A percentile compares a stretch with the other conserved stretches of the same genome.
These are phyloP conservation scores for Oedothorax gibbosus DNA, from an alignment of 1,140 invertebrate genomes.

Conservation along the genomic window DNA sequence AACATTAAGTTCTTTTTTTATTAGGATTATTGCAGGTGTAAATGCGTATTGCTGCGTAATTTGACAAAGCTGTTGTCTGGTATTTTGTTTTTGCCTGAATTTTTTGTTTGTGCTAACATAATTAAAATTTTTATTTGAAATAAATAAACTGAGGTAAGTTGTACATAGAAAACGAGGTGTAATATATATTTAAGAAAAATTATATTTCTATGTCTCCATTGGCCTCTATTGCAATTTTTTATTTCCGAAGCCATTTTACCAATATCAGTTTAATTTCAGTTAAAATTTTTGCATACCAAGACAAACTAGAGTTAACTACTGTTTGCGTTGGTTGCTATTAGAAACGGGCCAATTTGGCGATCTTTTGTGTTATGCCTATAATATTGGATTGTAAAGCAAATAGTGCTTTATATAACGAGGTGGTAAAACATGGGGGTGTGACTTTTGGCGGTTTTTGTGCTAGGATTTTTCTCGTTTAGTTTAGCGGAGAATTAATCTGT, in stretches of 20 bases:
- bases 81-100: too few species aligned
- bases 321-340: constrained; percentile 45
- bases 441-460: constrained; percentile 1
- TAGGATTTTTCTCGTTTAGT: not conserved
- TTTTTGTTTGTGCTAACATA: too few species aligned
- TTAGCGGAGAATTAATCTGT: not conserved
- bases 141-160: too few species aligned
- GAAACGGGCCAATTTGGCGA: constrained; percentile 45
- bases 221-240: too few species aligned
- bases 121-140: too few species aligned
- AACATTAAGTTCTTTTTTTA: constrained; percentile 10
- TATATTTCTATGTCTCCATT: too few species aligned
- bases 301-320: constrained; percentile 35
- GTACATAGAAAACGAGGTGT: too few species aligned
- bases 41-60: constrained; percentile 10
- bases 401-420: constrained; percentile 46
- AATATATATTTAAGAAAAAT: too few species aligned
- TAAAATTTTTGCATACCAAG: too few species aligned
- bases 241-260: too few species aligned
- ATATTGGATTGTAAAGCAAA: constrained; percentile 49
- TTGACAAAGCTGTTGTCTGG: too few species aligned
- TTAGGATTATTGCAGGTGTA: constrained; percentile 20
- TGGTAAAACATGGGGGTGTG: constrained; percentile 6
- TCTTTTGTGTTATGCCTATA: constrained; percentile 15
- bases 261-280: too few species aligned